Evolutionary conservation across 2,797 vertebrate genomes (phyloP).

Genomic region (Adelosebastes latens): DNA sequence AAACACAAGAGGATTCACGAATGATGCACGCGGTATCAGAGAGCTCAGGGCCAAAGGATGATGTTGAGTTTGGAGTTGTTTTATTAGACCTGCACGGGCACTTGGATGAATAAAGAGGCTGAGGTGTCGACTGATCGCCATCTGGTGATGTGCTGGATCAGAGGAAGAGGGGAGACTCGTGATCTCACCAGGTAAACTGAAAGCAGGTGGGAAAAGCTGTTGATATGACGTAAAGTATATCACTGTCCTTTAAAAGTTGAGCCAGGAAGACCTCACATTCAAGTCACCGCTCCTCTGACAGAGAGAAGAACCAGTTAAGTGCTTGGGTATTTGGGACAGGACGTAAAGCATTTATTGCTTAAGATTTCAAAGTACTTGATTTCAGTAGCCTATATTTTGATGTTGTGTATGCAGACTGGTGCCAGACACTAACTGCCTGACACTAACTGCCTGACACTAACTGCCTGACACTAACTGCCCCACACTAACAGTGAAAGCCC

Average conservation of each 20-base stretch:
- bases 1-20: not conserved
- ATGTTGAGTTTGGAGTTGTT: constrained; percentile 8
- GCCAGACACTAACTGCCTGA: too few relatives aligned
- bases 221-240: not conserved
- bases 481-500: not conserved
- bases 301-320: accelerated
- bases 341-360: not conserved
- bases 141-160: constrained; percentile 2
- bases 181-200: not conserved
- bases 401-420: not conserved
- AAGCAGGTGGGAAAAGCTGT: constrained; percentile 17
- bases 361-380: not conserved
- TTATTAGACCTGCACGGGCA: not conserved
- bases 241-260: not conserved
- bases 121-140: not conserved
- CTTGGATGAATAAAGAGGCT: not conserved
- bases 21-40: not conserved
- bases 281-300: not conserved
- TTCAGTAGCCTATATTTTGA: too few relatives aligned
- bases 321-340: not conserved
- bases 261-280: not conserved
- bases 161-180: not conserved
- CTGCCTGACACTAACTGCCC: too few relatives aligned
- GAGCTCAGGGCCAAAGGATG: not conserved
- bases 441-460: too few relatives aligned